A percentile compares a stretch with the other conserved stretches of the same genome.
Conservation (phyloP, 2,113 vertebrate species). For the Elephantulus edwardii region DNA sequence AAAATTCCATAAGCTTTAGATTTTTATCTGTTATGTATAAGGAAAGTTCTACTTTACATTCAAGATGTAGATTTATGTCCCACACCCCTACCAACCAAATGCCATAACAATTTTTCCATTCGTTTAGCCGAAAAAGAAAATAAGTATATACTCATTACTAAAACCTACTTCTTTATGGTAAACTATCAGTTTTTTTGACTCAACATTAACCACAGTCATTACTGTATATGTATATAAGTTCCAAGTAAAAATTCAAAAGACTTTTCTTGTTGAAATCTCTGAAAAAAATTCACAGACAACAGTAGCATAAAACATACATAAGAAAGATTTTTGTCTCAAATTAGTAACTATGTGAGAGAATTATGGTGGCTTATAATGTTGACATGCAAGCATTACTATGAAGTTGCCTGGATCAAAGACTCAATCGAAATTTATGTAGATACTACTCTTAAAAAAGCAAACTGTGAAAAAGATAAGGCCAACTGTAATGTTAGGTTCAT, state of each 20-base stretch:
- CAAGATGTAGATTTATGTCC: not conserved
- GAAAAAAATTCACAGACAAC: not conserved
- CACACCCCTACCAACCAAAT: slow-evolving; percentile 3
- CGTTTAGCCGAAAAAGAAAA: not conserved
- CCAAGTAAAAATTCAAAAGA: slow-evolving; percentile 51
- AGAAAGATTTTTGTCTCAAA: not conserved
- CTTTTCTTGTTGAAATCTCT: not conserved
- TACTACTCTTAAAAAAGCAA: not conserved
- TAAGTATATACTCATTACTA: not conserved
- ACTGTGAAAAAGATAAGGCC: not conserved
- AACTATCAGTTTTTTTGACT: slow-evolving; percentile 14
- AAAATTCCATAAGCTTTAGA: not conserved
- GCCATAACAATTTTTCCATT: not conserved
- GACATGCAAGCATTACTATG: not conserved
- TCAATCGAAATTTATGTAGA: not conserved
- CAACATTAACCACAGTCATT: slow-evolving; percentile 16
- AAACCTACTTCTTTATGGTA: slow-evolving; percentile 17
- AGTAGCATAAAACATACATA: not conserved
- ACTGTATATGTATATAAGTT: slow-evolving; percentile 34
- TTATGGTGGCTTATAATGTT: not conserved
- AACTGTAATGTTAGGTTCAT: not conserved
- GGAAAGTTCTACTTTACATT: not conserved
- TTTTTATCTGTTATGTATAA: not conserved
- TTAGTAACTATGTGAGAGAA: not conserved
- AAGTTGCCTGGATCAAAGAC: not conserved